Conservation (phyloP, 2,888 invertebrate species). For the Steromphala cineraria region DNA sequence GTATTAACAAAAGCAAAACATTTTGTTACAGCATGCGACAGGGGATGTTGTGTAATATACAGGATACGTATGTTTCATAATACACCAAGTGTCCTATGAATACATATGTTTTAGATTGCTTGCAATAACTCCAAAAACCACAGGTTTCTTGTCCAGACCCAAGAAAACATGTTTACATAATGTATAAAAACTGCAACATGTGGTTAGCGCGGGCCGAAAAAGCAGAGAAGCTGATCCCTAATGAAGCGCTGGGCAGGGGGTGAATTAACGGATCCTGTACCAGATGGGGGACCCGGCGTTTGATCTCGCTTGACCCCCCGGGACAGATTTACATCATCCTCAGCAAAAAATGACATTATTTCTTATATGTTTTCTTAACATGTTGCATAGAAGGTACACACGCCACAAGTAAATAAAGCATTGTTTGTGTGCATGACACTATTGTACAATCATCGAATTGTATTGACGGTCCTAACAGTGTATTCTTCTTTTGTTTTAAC, state of each 20-base stretch:
- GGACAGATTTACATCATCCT: not conserved
- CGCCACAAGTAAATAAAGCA: not conserved
- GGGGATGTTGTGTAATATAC: not conserved
- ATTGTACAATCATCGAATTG: conserved; percentile 16
- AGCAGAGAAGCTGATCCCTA: not conserved
- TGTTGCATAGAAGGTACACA: conserved; percentile 7
- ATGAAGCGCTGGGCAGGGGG: conserved; percentile 3
- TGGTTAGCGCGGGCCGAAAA: not conserved
- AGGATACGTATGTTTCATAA: not conserved
- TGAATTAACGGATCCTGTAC: not conserved
- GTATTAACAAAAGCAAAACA: too few relatives aligned
- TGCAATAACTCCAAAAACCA: not conserved
- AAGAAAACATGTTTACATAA: not conserved
- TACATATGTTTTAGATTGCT: not conserved
- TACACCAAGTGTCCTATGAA: not conserved
- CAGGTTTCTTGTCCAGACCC: not conserved
- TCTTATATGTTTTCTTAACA: conserved; percentile 11
- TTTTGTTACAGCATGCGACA: too few relatives aligned
- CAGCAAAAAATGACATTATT: not conserved
- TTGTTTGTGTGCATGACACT: not conserved
- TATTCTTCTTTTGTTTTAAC: conserved; percentile 13
- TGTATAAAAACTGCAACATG: not conserved
- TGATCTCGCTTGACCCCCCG: conserved; percentile 2
- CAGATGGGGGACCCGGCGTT: not conserved
- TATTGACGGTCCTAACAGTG: not conserved